Base-by-base conservation (phyloP, 2,888 invertebrate genomes). In the Stenurella melanura region DNA sequence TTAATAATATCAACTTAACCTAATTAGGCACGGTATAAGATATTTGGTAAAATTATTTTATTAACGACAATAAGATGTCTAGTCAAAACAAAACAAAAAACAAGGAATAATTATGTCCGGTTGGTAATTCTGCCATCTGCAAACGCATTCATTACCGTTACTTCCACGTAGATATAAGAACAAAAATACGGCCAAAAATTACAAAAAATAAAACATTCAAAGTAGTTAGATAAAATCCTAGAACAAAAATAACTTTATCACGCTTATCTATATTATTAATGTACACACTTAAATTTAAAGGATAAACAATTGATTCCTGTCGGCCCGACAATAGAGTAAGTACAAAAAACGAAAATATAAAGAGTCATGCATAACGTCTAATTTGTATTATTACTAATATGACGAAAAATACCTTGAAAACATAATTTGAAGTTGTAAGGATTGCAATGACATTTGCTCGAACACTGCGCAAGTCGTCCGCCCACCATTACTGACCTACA, bases 401-500 rank as follows among this genome's bases (percentile, higher is more conserved):
- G 18, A 63, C 74, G 74, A 74, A 78, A 80, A 78, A 80, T 78
- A 80, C 80, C 80, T 80, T 80, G 80, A 80, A 80, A 80, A 79
- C 73, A 74, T 64, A 75, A 73, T 75, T 73, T 66, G 64, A 74
- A 67, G 70, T 72, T 66, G 75, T 77, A 81, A 82, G 78, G 80
- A 82, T 82, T 77, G 80, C 78, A 84, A 82, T 82, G 82, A 82
- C 83, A 85, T 82, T 84, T 83, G 77, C 75, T 61, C 73, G 79
- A 74, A 80, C 76, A 86, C 78, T 86, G 87, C 87, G 87, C 87
- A 87, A 86, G 86, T 82, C 86, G 83, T 82, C 87, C 88, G 87
- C 88, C 88, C 88, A 88, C 88, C 86, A 88, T 88, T 87, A 88
- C 88, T 88, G 88, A 88, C 88, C 88, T 88, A 88, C 88, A 88